phyloP scores from a whole-genome alignment of 2,888 invertebrate genomes.

The Cephus pulcher region DNA sequence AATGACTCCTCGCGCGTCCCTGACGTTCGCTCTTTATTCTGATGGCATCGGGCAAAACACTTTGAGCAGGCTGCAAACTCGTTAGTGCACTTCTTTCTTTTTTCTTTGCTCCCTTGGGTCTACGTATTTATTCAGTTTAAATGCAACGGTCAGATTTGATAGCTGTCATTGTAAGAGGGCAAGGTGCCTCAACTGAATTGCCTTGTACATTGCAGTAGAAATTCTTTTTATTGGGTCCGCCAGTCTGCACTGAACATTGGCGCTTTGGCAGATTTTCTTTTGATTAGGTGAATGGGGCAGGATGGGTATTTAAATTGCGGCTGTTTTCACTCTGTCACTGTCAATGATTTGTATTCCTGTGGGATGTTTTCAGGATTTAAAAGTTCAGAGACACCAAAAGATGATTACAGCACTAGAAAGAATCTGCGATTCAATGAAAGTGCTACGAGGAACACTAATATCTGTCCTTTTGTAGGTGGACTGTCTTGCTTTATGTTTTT shows the following conservation, averaged over 20 bases:
- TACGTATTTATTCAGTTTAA: not conserved
- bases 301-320: not conserved
- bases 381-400: not conserved
- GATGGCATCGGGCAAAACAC: not conserved
- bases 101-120: not conserved
- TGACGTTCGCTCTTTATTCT: not conserved
- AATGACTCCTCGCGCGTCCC: not conserved
- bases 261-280: not conserved
- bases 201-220: not conserved
- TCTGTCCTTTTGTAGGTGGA: conserved; percentile 7
- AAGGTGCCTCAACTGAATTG: not conserved
- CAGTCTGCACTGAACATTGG: not conserved
- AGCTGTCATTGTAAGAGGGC: not conserved
- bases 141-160: not conserved
- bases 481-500: not conserved
- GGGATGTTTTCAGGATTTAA: not conserved
- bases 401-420: not conserved
- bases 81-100: not conserved
- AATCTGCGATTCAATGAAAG: not conserved
- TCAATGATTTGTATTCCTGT: not conserved
- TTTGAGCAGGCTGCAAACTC: not conserved
- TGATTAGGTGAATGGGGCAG: not conserved
- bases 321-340: not conserved
- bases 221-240: not conserved
- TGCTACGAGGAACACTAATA: not conserved